Evolutionary conservation across 92 coral and sea anemone species (phyloP), one percentile per base, ranked within the genome.

Genomic region (Phenganax stokvisi): DNA sequence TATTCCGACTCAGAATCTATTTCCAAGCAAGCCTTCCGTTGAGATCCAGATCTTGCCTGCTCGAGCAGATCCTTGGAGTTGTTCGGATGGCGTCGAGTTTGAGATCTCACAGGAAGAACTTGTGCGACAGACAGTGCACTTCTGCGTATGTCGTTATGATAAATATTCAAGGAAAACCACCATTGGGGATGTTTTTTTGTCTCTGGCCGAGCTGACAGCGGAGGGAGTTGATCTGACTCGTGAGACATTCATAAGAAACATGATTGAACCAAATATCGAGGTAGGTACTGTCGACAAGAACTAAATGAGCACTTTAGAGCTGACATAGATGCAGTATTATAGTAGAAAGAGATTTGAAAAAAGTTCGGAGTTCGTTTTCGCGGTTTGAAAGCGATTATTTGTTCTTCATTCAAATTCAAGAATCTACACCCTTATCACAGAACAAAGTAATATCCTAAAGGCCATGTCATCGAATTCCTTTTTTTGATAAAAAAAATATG

Each of bases 181-280:
- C 4, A 80, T 94, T 7, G 98, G 98, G 31, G 98, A 94, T 25
- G 98, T 94, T 71, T 94, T 91, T 55, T 76, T 94, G 67, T 97
- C 98, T 44, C 81, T 94, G 76, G 98, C 98, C 9, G 98, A 94
- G 75, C 86, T 94, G 66, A 92, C 92, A n/a, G 97, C 98, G 12
- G 97, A 94, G 72, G 93, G 93, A 51, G 92, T 94, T 71, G 97
- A 94, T 84, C 85, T 92, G 55, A 92, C 91, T 16, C 83, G 87
- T 28, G 98, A 94, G 51, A 93, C 92, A 51, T 94, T 90, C 76
- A 83, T 94, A 59, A 90, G 96, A 76, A 87, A 92, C 29, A 85
- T 89, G 25, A 92, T 94, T 67, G 90, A 90, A 61, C 91, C 90
- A 60, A 89, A 88, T 72, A 87, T 88, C 47, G 91, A 94, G 98